These are phyloP conservation scores for Todiramphus saurophagus DNA, from an alignment of 2,113 vertebrate species.

Conservation along the genomic window DNA sequence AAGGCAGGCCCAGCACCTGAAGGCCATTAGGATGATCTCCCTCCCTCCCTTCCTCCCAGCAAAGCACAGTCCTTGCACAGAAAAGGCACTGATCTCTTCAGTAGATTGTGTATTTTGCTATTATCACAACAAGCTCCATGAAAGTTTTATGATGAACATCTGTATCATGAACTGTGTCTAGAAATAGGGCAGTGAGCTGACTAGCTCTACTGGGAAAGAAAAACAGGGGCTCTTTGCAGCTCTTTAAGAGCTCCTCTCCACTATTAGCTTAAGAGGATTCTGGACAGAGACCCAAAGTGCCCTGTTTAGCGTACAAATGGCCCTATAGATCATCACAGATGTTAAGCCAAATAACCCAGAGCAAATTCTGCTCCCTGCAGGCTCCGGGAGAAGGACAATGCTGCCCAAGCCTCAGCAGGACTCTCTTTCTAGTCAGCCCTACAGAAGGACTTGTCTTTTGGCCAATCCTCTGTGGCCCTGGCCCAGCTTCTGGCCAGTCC, in stretches of 20 bases:
- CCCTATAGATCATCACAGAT: not conserved
- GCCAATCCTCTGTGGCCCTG: rapidly evolving
- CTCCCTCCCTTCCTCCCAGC: not conserved
- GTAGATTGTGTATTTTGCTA: not conserved
- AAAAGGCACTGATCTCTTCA: not conserved
- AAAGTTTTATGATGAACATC: not conserved
- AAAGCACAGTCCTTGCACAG: not conserved
- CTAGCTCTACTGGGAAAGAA: not conserved
- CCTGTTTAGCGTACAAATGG: not conserved
- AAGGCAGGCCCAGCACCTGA: not conserved
- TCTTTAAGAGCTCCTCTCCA: not conserved
- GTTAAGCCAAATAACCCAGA: not conserved
- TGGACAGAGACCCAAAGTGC: not conserved
- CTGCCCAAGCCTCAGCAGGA: not conserved
- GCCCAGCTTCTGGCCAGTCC: not conserved
- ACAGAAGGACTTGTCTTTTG: not conserved
- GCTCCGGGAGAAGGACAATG: not conserved
- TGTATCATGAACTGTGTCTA: not conserved
- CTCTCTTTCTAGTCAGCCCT: not conserved
- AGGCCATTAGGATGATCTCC: not conserved
- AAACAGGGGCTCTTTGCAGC: not conserved
- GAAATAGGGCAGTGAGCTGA: not conserved
- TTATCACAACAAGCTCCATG: not conserved
- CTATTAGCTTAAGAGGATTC: not conserved
- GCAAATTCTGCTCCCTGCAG: not conserved